These are phyloP conservation scores for Helicolenus hilgendorfi DNA, from an alignment of 2,797 vertebrate genomes.

Conservation along the genomic window DNA sequence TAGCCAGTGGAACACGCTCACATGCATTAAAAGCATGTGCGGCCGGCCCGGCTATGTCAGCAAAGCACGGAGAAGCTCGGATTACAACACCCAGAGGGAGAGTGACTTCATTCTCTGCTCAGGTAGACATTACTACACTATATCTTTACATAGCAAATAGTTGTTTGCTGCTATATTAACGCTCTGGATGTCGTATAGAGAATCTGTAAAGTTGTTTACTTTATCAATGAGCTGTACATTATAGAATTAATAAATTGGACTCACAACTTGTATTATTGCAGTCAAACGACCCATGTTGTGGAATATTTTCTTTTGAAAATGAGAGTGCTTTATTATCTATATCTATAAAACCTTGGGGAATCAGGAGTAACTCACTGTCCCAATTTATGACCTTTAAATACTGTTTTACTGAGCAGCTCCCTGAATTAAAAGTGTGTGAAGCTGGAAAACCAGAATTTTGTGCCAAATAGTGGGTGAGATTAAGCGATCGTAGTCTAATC, in stretches of 20 bases:
- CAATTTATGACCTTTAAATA: not conserved
- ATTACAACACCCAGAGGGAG: too few relatives aligned
- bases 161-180: too few relatives aligned
- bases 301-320: not conserved
- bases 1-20: too few relatives aligned
- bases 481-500: not conserved
- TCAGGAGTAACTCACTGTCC: not conserved
- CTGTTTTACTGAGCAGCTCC: not conserved
- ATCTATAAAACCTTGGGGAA: not conserved
- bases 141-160: too few relatives aligned
- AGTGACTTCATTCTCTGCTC: too few relatives aligned
- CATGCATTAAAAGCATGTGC: too few relatives aligned
- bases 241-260: not conserved
- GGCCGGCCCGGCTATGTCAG: fast-evolving
- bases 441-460: not conserved
- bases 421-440: not conserved
- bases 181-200: too few relatives aligned
- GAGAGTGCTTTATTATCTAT: not conserved
- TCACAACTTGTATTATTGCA: not conserved
- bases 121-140: too few relatives aligned
- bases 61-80: too few relatives aligned
- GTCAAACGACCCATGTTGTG: not conserved
- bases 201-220: not conserved
- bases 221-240: not conserved
- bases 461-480: not conserved